phyloP scores from a whole-genome alignment of 2,113 vertebrate species.

The Corynorhinus townsendii region DNA sequence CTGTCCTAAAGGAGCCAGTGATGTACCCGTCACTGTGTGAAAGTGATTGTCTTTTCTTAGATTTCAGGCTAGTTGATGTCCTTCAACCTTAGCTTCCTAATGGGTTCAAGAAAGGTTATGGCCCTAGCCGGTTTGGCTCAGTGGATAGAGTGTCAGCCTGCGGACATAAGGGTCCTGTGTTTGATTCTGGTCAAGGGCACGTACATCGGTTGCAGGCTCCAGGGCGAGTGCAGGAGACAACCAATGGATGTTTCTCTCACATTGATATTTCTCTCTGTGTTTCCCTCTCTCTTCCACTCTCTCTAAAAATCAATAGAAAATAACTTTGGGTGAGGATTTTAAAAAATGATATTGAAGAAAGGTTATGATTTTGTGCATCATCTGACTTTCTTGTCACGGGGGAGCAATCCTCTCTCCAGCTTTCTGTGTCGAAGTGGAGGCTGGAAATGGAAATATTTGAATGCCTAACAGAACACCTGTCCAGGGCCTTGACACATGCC shows the following conservation, averaged over 20 bases:
- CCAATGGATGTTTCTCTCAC: too few species aligned
- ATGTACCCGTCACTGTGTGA: neutral
- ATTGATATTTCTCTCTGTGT: too few species aligned
- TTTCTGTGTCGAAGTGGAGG: neutral
- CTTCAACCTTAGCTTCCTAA: neutral
- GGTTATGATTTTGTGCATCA: neutral
- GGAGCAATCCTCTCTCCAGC: neutral
- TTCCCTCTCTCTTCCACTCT: too few species aligned
- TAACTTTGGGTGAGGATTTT: too few species aligned
- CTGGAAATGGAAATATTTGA: neutral
- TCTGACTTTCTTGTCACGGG: neutral
- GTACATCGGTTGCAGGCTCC: too few species aligned
- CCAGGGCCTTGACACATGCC: neutral
- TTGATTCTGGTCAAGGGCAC: too few species aligned
- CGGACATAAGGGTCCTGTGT: too few species aligned
- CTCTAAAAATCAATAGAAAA: too few species aligned
- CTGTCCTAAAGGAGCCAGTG: neutral
- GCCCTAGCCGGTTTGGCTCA: too few species aligned
- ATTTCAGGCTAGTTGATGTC: neutral
- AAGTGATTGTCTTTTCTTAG: neutral
- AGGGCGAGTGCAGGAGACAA: too few species aligned
- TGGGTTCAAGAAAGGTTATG: too few species aligned
- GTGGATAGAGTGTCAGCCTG: too few species aligned
- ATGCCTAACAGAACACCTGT: neutral
- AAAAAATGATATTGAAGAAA: neutral